Conservation (phyloP, 2,113 vertebrate genomes). For the Xiphophorus maculatus region DNA sequence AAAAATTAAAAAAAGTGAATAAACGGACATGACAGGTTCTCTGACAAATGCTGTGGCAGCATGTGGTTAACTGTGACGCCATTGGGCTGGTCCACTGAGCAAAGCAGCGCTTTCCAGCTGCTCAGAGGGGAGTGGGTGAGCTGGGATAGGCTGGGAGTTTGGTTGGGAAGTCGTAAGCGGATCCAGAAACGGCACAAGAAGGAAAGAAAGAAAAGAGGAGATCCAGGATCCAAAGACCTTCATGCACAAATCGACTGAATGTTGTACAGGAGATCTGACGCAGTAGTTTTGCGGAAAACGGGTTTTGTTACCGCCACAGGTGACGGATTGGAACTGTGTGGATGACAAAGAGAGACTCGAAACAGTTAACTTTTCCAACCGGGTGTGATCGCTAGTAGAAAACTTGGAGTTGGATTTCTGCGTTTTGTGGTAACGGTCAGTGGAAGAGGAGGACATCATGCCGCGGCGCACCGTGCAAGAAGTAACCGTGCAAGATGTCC, state of each 20-base stretch:
- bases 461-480: slow-evolving; percentile 80
- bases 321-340: slow-evolving; percentile 32
- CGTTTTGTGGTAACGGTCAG: slow-evolving; percentile 19
- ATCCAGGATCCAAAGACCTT: background rate
- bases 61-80: slow-evolving; percentile 44
- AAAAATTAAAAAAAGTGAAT: background rate
- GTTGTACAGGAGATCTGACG: slow-evolving; percentile 49
- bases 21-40: background rate
- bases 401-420: slow-evolving; percentile 12
- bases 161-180: slow-evolving; percentile 61
- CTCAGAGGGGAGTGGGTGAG: slow-evolving; percentile 74
- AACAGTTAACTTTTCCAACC: slow-evolving; percentile 54
- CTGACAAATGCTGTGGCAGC: background rate
- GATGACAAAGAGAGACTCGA: slow-evolving; percentile 58
- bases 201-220: background rate
- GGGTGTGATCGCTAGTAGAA: slow-evolving; percentile 47
- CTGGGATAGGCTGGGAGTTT: slow-evolving; percentile 82
- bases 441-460: slow-evolving; percentile 69
- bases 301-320: slow-evolving; percentile 21
- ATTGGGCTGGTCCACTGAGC: slow-evolving; percentile 56
- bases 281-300: slow-evolving; percentile 11
- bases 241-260: slow-evolving; percentile 29
- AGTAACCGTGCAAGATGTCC: slow-evolving; percentile 83
- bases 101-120: slow-evolving; percentile 34
- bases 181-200: slow-evolving; percentile 40